phyloP scores from a whole-genome alignment of 2,797 vertebrate genomes.

The Coluber constrictor region DNA sequence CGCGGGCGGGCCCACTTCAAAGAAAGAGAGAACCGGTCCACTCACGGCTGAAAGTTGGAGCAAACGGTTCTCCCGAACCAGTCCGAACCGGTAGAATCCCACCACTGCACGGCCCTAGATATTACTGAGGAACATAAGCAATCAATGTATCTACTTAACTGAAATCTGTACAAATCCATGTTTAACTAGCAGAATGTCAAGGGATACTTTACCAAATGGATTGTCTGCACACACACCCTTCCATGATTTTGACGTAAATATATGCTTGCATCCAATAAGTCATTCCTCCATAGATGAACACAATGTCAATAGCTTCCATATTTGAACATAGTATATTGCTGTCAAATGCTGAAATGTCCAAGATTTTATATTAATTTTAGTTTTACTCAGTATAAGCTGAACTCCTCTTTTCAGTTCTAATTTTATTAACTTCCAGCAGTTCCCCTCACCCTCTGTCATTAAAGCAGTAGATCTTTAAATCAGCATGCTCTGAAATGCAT shows the following conservation, averaged over 20 bases:
- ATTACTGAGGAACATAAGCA: background rate
- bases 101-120: background rate
- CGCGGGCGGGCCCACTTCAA: no score
- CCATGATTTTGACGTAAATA: background rate
- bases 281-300: background rate
- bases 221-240: background rate
- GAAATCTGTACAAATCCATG: background rate
- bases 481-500: background rate
- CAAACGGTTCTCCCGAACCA: no score
- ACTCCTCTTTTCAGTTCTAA: background rate
- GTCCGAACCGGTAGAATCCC: no score
- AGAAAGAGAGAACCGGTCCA: no score
- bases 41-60: no score
- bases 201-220: background rate
- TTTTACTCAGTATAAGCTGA: background rate
- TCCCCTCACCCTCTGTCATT: background rate
- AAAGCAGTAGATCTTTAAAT: background rate
- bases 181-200: background rate
- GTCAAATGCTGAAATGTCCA: background rate
- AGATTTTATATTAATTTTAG: background rate
- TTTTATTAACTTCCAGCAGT: background rate
- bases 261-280: background rate
- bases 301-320: background rate
- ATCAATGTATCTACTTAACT: background rate
- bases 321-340: background rate